phyloP scores from a whole-genome alignment of 2,797 vertebrate genomes.

The Peromyscus eremicus region DNA sequence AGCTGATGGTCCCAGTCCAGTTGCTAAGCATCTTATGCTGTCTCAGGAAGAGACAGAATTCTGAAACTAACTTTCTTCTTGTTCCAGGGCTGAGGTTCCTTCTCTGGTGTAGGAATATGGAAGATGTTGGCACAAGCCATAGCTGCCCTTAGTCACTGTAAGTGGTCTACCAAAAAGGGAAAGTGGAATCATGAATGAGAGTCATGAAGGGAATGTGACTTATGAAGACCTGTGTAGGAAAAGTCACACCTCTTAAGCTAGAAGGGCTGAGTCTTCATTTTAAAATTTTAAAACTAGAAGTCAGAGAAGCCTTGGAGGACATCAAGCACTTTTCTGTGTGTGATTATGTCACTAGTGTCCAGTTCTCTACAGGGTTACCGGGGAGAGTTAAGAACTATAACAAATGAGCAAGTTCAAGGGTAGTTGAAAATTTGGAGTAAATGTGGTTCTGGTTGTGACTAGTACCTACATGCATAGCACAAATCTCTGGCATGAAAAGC shows the following conservation, averaged over 20 bases:
- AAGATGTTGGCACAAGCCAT: too few relatives aligned
- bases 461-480: background rate
- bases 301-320: background rate
- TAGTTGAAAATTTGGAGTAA: background rate
- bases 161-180: background rate
- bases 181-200: background rate
- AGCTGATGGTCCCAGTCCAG: background rate
- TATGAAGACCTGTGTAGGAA: too few relatives aligned
- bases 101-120: background rate
- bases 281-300: background rate
- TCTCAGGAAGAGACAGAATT: background rate
- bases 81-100: background rate
- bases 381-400: background rate
- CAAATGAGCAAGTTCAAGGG: background rate
- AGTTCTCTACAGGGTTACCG: background rate
- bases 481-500: background rate
- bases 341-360: background rate
- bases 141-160: background rate
- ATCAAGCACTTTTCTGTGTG: too few relatives aligned
- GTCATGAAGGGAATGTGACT: background rate
- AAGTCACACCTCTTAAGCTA: background rate
- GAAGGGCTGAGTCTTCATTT: background rate
- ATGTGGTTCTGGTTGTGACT: background rate
- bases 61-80: background rate
- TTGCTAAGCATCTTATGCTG: background rate